Percentiles rank a stretch among this genome's conserved stretches.
phyloP scores from a whole-genome alignment of 2,797 vertebrate species.

The Sebastes diaconus region DNA sequence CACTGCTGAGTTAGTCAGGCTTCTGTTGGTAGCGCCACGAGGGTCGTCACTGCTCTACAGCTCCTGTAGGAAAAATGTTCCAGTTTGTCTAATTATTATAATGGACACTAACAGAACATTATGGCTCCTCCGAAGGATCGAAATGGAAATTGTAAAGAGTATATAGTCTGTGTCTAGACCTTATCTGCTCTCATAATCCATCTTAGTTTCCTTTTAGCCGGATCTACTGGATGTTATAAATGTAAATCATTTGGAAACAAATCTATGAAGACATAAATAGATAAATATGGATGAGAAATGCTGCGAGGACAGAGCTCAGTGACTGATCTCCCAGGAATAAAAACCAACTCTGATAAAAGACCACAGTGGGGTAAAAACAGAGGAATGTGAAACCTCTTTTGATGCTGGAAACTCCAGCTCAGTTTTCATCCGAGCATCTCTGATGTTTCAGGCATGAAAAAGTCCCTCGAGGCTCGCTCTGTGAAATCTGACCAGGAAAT shows the following conservation, averaged over 20 bases:
- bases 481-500: constrained; percentile 57
- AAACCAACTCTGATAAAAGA: background rate
- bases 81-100: background rate
- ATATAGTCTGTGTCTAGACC: background rate
- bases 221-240: background rate
- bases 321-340: constrained; percentile 17
- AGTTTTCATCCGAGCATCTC: constrained; percentile 23
- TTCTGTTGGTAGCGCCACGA: background rate
- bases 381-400: constrained; percentile 49
- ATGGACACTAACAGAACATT: constrained; percentile 14
- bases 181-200: constrained; percentile 14
- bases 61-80: background rate
- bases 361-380: constrained; percentile 7
- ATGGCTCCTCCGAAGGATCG: background rate
- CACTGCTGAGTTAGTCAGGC: background rate
- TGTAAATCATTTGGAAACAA: background rate
- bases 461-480: constrained; percentile 16
- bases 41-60: background rate
- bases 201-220: background rate
- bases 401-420: constrained; percentile 44
- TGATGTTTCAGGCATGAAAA: constrained; percentile 43
- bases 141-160: constrained; percentile 1
- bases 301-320: background rate
- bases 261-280: background rate
- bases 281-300: background rate